Percentiles rank a stretch among this genome's conserved stretches.
Evolutionary conservation across 1,140 invertebrate species (phyloP).

Genomic region (Grapholita molesta): DNA sequence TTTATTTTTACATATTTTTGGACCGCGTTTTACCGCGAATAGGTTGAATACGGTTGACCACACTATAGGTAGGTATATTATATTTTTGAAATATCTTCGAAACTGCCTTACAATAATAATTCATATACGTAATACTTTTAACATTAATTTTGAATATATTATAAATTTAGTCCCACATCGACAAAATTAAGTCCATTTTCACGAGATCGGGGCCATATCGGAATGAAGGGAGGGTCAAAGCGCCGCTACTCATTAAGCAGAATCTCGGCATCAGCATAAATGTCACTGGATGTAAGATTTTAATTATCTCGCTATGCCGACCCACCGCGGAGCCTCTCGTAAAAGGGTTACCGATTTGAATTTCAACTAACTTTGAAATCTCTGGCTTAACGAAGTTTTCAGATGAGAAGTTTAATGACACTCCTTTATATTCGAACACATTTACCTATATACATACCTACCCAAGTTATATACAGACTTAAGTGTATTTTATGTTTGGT

Average conservation of each 20-base stretch:
- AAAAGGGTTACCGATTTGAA: conserved; percentile 60
- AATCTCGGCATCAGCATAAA: conserved; percentile 68
- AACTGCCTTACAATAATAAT: no score
- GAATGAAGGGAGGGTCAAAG: conserved; percentile 59
- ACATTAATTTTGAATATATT: no score
- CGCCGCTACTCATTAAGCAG: conserved; percentile 59
- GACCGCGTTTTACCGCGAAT: no score
- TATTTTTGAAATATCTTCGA: no score
- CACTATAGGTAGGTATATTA: no score
- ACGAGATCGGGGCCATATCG: not conserved
- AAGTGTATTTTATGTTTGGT: no score
- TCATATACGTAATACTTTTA: no score
- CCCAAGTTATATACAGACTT: not conserved
- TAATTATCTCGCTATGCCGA: conserved; percentile 62
- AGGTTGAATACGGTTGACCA: no score
- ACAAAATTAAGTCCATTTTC: not conserved
- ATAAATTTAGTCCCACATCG: not conserved
- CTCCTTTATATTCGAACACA: not conserved
- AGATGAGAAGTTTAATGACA: conserved; percentile 5
- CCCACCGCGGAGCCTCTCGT: conserved; percentile 59
- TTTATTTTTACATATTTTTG: no score
- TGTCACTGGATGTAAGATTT: conserved; percentile 66
- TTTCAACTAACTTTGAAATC: conserved; percentile 9
- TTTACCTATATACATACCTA: not conserved
- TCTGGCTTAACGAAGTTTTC: conserved; percentile 13